A percentile compares a stretch with the other conserved stretches of the same genome.
phyloP scores from a whole-genome alignment of 2,888 invertebrate genomes.

The Lepidochrysops patricia region DNA sequence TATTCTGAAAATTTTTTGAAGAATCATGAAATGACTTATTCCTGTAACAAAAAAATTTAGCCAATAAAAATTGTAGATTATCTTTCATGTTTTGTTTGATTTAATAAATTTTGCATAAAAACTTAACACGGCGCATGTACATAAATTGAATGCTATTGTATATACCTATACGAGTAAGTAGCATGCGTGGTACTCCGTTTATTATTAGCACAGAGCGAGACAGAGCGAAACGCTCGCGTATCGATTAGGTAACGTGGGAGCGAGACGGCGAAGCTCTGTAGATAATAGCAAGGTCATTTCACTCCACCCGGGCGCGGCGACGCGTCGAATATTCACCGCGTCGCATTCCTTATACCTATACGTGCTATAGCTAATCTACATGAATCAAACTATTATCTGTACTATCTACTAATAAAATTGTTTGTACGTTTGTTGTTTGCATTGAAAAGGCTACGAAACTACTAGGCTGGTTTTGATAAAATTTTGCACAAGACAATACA shows the following conservation, averaged over 20 bases:
- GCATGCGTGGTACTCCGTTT: constrained; percentile 32
- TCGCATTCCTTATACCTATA: constrained; percentile 20
- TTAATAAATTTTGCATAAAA: too few relatives aligned
- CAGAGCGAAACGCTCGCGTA: constrained; percentile 35
- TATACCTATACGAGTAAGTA: background rate
- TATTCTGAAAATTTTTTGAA: too few relatives aligned
- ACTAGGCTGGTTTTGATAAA: too few relatives aligned
- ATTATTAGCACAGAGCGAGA: constrained; percentile 59
- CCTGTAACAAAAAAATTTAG: too few relatives aligned
- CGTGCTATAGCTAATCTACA: constrained; percentile 10
- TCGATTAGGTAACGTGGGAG: constrained; percentile 43
- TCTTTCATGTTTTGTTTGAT: too few relatives aligned
- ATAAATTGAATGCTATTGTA: background rate
- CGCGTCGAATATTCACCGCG: constrained; percentile 23
- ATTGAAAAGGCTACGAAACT: too few relatives aligned
- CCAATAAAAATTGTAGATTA: too few relatives aligned
- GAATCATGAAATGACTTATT: too few relatives aligned
- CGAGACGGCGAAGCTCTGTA: constrained; percentile 42
- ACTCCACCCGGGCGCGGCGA: constrained; percentile 32
- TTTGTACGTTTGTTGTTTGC: too few relatives aligned
- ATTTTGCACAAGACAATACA: too few relatives aligned
- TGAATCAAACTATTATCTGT: background rate
- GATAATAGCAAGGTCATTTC: constrained; percentile 67
- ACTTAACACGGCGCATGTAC: too few relatives aligned
- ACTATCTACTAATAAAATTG: too few relatives aligned